phyloP scores from a whole-genome alignment of 2,888 invertebrate genomes.

The Pachliopta kotzebuea region DNA sequence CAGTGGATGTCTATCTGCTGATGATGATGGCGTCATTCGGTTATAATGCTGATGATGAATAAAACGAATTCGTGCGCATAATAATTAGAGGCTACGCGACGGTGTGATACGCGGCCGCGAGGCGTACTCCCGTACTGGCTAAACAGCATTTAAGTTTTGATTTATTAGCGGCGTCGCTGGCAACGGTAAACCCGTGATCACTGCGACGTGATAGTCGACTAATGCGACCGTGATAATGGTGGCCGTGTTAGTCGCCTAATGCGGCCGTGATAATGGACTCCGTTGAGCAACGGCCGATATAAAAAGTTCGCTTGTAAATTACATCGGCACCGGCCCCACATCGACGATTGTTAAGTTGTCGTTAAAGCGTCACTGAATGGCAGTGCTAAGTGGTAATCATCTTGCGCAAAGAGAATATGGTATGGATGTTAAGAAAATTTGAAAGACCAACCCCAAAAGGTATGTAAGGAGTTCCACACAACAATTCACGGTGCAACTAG shows the following conservation, averaged over 20 bases:
- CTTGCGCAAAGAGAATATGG: too few species aligned
- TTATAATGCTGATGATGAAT: too few species aligned
- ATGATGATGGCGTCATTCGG: too few species aligned
- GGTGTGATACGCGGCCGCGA: conserved; percentile 42
- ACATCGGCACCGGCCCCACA: conserved; percentile 10
- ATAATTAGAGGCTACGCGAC: conserved; percentile 31
- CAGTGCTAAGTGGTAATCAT: background rate
- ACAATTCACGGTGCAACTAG: too few species aligned
- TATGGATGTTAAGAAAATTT: too few species aligned
- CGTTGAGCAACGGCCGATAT: conserved; percentile 22
- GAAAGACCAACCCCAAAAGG: too few species aligned
- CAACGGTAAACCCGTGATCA: conserved; percentile 51
- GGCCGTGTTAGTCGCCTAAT: conserved; percentile 1
- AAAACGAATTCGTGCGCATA: background rate
- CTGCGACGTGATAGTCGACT: conserved; percentile 25
- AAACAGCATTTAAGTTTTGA: conserved; percentile 66
- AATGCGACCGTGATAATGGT: too few species aligned
- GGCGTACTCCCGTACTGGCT: conserved; percentile 50
- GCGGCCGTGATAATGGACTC: conserved; percentile 8
- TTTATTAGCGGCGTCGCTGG: conserved; percentile 58
- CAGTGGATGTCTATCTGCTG: too few species aligned
- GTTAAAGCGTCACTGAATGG: conserved; percentile 15
- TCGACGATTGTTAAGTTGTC: conserved; percentile 15
- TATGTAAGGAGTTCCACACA: too few species aligned
- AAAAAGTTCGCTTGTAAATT: conserved; percentile 24